These are phyloP conservation scores for Myotis davidii DNA, from an alignment of 2,113 vertebrate species.

Conservation along the genomic window DNA sequence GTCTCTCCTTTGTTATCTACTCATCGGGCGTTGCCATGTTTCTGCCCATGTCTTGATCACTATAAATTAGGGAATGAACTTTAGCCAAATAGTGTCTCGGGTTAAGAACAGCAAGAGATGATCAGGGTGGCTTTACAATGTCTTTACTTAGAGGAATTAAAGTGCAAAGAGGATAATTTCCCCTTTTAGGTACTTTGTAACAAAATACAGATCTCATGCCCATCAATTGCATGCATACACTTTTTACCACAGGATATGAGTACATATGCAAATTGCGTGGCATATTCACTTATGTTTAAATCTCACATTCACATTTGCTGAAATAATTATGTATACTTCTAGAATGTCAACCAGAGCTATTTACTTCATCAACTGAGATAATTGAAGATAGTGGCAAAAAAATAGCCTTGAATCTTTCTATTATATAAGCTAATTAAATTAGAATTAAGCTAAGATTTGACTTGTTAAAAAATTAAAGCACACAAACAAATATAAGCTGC, in stretches of 20 bases:
- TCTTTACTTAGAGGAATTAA: neutral
- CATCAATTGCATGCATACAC: neutral
- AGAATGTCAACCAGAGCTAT: slow-evolving; percentile 30
- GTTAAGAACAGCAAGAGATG: neutral
- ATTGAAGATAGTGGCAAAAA: slow-evolving; percentile 46
- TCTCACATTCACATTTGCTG: slow-evolving; percentile 31
- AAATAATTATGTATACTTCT: slow-evolving; percentile 50
- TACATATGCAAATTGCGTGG: slow-evolving; percentile 19
- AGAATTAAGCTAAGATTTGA: slow-evolving; percentile 32
- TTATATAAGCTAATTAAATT: slow-evolving; percentile 47
- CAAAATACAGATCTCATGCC: neutral
- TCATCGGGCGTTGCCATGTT: neutral
- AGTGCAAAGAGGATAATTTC: neutral
- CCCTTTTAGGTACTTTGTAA: neutral
- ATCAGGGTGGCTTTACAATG: neutral
- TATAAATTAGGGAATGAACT: slow-evolving; percentile 1
- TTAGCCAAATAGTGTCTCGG: neutral
- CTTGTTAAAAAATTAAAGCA: slow-evolving; percentile 46
- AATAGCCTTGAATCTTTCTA: neutral
- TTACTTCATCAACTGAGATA: slow-evolving; percentile 49
- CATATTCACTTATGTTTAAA: neutral
- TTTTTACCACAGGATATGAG: neutral
- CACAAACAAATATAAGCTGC: neutral
- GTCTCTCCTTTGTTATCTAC: neutral
- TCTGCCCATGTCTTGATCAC: neutral